Percentiles rank a stretch among this genome's conserved stretches.
Evolutionary conservation across 2,888 invertebrate species (phyloP).

Genomic region (Melanotus villosus): DNA sequence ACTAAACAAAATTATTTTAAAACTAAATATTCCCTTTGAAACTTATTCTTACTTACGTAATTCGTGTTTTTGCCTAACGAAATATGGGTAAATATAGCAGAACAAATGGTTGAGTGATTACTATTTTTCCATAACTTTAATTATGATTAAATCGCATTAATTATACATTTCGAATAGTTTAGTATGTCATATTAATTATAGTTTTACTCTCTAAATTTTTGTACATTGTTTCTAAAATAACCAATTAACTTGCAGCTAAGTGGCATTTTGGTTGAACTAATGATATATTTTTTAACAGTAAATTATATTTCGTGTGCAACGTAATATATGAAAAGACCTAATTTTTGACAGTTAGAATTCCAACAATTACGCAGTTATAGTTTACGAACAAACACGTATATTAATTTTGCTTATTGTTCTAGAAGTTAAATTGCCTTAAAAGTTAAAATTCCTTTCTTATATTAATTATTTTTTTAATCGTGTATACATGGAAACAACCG

Average conservation of each 20-base stretch:
- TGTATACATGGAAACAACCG: too few species aligned
- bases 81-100: too few species aligned
- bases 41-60: too few species aligned
- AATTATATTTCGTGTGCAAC: background rate
- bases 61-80: too few species aligned
- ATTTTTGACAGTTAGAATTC: slow-evolving; percentile 6
- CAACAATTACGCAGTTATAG: background rate
- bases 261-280: slow-evolving; percentile 25
- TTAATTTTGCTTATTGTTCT: too few species aligned
- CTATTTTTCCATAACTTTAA: background rate
- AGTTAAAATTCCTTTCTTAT: too few species aligned
- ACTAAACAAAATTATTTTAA: too few species aligned
- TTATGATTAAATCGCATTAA: background rate
- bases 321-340: slow-evolving; percentile 1
- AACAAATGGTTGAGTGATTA: slow-evolving; percentile 13
- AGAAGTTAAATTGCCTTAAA: too few species aligned
- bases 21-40: too few species aligned
- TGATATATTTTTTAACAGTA: slow-evolving; percentile 19
- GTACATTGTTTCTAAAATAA: background rate
- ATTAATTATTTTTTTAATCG: too few species aligned
- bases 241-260: slow-evolving; percentile 12
- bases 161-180: slow-evolving; percentile 4
- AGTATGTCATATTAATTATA: slow-evolving; percentile 29
- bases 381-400: too few species aligned
- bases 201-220: slow-evolving; percentile 12